Base-by-base conservation (phyloP, 2,113 vertebrate genomes). In the Ginglymostoma cirratum region DNA sequence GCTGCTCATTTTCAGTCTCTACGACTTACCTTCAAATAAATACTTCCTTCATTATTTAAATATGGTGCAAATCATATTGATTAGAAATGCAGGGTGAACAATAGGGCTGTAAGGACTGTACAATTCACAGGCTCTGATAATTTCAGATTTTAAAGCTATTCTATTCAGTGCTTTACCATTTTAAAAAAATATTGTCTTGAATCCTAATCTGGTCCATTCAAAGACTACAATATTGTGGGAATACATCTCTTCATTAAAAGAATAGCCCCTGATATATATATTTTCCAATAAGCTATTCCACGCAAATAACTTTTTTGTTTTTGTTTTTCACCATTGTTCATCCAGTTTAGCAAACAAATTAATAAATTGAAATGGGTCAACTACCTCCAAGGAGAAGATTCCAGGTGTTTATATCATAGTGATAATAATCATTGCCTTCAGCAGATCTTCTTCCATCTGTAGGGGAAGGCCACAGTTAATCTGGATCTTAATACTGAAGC, bases 301-400 rank as follows among this genome's bases (percentile, higher is more conserved):
- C 69, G 38, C 45, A 70, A 30, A 14, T 45, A 24, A 42, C 92
- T 8, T 23, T 30, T 66, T 67, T 94, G 30, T n/a, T 42, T 61
- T 65, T 94, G 66, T 66, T 24, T 67, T 27, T 23, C 12, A 38
- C 23, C 48, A 34, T 45, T 45, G 12, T 8, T 1, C 69, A 93
- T 34, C 8, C 30, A 67, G 55, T 65, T 38, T 23, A 21, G 4
- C 34, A 66, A 93, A 72, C 45, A 38, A 52, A 34, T 48, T 15
- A 52, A 72, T 72, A 38, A 24, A 12, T 12, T 95, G 45, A 52
- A 7, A 52, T 95, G 67, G 5, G 19, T 48, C 27, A 24, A 23
- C 1, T 95, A 95, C 94, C 94, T 95, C 42, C 38, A 19, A 72
- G 93, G 93, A 94, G 94, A 76, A 95, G 94, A 23, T 95, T 95